These are phyloP conservation scores for Himalopsyche japonica DNA, from an alignment of 2,888 invertebrate genomes.

Conservation along the genomic window DNA sequence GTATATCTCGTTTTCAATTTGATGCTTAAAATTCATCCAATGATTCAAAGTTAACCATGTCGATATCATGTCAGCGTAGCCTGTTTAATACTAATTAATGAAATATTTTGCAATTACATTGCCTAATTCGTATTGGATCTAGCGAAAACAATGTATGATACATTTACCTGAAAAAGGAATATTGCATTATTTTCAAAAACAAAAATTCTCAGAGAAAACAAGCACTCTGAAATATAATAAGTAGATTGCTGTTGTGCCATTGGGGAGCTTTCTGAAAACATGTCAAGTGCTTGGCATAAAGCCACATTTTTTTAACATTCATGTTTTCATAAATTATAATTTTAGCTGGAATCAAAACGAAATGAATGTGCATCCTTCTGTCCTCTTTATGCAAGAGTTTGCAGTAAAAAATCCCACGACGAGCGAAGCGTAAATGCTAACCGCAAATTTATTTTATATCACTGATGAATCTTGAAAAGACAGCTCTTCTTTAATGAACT, in stretches of 20 bases:
- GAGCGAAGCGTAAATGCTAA: not conserved
- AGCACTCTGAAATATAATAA: not conserved
- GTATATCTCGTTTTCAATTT: too few relatives aligned
- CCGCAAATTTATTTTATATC: not conserved
- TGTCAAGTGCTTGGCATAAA: not conserved
- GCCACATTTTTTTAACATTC: not conserved
- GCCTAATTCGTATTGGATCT: too few relatives aligned
- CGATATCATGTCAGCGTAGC: too few relatives aligned
- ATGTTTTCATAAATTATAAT: not conserved
- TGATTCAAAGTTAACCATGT: too few relatives aligned
- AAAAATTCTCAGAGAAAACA: not conserved
- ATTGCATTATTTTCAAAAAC: too few relatives aligned
- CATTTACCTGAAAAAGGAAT: too few relatives aligned
- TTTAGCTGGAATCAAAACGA: not conserved
- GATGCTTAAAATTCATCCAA: too few relatives aligned
- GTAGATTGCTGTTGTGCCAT: not conserved
- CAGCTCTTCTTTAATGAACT: not conserved
- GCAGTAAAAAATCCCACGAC: not conserved
- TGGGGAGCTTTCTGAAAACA: not conserved
- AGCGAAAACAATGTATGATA: too few relatives aligned
- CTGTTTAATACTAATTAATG: too few relatives aligned
- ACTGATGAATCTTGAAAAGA: not conserved
- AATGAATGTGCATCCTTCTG: not conserved
- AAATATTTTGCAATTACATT: too few relatives aligned
- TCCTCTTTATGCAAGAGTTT: not conserved